Evolutionary conservation across 2,797 vertebrate genomes (phyloP).

Genomic region (Choloepus didactylus): DNA sequence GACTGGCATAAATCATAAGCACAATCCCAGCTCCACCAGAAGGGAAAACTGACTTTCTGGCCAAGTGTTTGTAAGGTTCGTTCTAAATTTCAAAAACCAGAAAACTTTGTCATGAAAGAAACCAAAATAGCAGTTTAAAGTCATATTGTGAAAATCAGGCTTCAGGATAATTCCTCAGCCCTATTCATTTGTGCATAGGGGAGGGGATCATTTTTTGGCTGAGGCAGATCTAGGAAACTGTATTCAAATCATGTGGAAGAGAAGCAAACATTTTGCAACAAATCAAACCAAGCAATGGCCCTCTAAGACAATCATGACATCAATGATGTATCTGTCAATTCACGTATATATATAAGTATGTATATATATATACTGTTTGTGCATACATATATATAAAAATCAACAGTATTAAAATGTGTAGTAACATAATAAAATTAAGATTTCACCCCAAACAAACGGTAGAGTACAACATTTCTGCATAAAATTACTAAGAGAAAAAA

Average conservation of each 20-base stretch:
- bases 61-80: constrained; percentile 65
- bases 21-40: constrained; percentile 75
- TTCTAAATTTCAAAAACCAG: constrained; percentile 70
- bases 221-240: constrained; percentile 68
- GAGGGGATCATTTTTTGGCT: constrained; percentile 59
- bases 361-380: constrained; percentile 80
- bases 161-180: constrained; percentile 69
- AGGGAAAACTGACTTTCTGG: constrained; percentile 68
- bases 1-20: constrained; percentile 72
- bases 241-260: constrained; percentile 81
- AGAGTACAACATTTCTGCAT: constrained; percentile 85
- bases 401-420: constrained; percentile 77
- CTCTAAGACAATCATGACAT: constrained; percentile 77
- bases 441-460: constrained; percentile 81
- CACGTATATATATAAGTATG: constrained; percentile 83
- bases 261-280: constrained; percentile 84
- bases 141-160: constrained; percentile 45
- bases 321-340: constrained; percentile 76
- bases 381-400: constrained; percentile 80
- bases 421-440: constrained; percentile 83
- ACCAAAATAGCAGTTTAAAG: not conserved
- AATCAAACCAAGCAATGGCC: constrained; percentile 84
- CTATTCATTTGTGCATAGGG: constrained; percentile 17
- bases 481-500: constrained; percentile 85
- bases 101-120: constrained; percentile 68